Percentiles rank a stretch among this genome's conserved stretches.
Conservation (phyloP, 1,140 invertebrate species). For the Drosophila sturtevanti region DNA sequence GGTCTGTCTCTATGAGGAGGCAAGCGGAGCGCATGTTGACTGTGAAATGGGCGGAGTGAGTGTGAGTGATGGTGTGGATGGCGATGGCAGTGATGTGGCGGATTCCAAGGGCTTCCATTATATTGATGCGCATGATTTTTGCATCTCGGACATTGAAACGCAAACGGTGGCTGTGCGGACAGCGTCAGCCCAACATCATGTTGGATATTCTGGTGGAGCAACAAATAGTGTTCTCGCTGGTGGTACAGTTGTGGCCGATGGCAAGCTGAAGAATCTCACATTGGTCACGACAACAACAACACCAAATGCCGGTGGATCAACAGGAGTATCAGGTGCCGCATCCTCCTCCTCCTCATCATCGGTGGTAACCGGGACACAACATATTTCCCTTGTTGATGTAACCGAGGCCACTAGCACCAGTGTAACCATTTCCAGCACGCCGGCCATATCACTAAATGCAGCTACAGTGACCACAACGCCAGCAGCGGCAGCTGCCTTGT, state of each 20-base stretch:
- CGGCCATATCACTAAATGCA: conserved; percentile 48
- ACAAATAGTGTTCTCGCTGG: conserved; percentile 57
- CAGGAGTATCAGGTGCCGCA: neutral
- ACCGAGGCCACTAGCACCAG: conserved; percentile 71
- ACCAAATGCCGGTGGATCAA: neutral
- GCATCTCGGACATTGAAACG: conserved; percentile 71
- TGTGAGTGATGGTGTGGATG: conserved; percentile 43
- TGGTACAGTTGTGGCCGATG: conserved; percentile 41
- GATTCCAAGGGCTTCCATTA: conserved; percentile 70
- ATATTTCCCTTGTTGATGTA: conserved; percentile 62
- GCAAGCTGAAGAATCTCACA: conserved; percentile 77
- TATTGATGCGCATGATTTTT: conserved; percentile 68
- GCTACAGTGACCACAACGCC: conserved; percentile 54
- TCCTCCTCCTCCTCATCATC: neutral
- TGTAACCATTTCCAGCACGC: conserved; percentile 68
- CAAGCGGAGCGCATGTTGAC: conserved; percentile 63
- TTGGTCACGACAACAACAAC: conserved; percentile 61
- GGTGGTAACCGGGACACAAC: conserved; percentile 38
- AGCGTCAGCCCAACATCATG: conserved; percentile 36
- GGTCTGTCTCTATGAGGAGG: conserved; percentile 76
- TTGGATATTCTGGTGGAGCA: conserved; percentile 19
- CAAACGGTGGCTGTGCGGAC: conserved; percentile 43
- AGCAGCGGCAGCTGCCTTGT: conserved; percentile 30
- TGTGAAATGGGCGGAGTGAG: conserved; percentile 61
- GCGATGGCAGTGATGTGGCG: conserved; percentile 54